Conservation (phyloP, 2,797 vertebrate species). For the Hybognathus amarus region DNA sequence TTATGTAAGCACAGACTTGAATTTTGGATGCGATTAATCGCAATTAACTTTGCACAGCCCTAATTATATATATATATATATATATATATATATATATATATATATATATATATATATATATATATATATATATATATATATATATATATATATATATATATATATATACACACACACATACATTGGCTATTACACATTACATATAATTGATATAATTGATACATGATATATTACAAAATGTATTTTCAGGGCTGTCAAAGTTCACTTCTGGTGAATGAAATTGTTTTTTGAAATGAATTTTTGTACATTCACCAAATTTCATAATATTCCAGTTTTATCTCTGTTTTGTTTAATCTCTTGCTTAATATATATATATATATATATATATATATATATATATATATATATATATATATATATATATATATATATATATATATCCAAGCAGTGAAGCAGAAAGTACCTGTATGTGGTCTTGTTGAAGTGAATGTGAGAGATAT, state of each 20-base stretch:
- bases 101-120: neutral
- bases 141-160: accelerated
- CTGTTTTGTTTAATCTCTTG: neutral
- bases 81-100: too few species aligned
- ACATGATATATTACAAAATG: neutral
- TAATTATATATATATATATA: too few species aligned
- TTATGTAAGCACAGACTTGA: too few species aligned
- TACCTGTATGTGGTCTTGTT: slow-evolving; percentile 75
- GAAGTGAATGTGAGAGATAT: slow-evolving; percentile 80
- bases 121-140: neutral
- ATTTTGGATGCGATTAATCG: too few species aligned
- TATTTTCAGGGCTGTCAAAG: neutral
- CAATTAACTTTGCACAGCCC: too few species aligned
- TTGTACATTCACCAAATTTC: too few species aligned
- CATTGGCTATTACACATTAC: neutral
- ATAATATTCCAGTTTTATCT: neutral
- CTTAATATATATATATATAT: neutral
- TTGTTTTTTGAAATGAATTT: neutral
- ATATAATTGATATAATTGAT: neutral
- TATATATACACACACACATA: neutral
- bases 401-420: too few species aligned
- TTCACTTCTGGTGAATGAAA: neutral
- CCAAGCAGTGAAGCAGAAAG: slow-evolving; percentile 9
- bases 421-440: too few species aligned
- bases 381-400: too few species aligned